Percentiles rank a stretch among this genome's conserved stretches.
phyloP scores from a whole-genome alignment of 2,113 vertebrate species.

The Saccopteryx bilineata region DNA sequence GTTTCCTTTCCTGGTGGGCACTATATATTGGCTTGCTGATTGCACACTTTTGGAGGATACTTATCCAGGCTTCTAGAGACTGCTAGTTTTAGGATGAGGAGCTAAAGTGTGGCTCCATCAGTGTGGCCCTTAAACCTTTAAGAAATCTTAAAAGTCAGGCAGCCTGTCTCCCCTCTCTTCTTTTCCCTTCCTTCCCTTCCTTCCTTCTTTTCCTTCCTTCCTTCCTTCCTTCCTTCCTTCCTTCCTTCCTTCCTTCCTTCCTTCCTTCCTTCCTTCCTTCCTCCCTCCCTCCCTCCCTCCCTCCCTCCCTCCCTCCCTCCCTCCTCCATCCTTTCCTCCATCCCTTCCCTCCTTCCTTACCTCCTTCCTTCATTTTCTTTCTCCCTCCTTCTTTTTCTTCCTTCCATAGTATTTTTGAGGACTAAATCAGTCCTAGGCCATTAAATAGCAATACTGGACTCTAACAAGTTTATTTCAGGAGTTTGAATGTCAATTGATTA shows the following conservation, averaged over 20 bases:
- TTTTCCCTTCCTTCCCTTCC: too few relatives aligned
- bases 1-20: not conserved
- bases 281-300: not conserved
- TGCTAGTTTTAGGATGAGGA: not conserved
- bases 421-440: not conserved
- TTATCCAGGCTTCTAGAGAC: not conserved
- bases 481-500: not conserved
- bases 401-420: slow-evolving; percentile 39
- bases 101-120: not conserved
- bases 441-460: not conserved
- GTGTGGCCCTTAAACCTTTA: not conserved
- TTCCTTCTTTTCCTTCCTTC: too few relatives aligned
- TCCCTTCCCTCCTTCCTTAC: not conserved
- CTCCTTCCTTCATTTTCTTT: not conserved
- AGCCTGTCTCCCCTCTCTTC: not conserved
- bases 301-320: not conserved
- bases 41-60: not conserved
- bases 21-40: not conserved
- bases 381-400: not conserved
- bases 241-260: not conserved
- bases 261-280: not conserved
- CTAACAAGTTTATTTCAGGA: slow-evolving; percentile 19
- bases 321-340: too few relatives aligned
- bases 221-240: fast-evolving
- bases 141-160: not conserved